Conservation (phyloP, 2,797 vertebrate species). For the Sebastes iracundus region DNA sequence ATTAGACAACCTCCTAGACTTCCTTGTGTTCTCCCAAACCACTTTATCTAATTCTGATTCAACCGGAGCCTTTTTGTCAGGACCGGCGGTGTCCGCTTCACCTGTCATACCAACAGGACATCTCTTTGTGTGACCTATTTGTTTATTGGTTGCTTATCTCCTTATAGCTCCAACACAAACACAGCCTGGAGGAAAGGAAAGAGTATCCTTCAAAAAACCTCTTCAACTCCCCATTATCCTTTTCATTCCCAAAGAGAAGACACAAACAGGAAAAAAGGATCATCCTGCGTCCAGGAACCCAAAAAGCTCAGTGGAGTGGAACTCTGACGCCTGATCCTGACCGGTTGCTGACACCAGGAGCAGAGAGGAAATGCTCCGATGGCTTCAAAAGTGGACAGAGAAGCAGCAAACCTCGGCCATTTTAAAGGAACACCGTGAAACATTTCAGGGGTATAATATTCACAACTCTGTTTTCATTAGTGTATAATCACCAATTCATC, state of each 20-base stretch:
- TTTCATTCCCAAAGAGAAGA: slow-evolving; percentile 40
- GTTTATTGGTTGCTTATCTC: slow-evolving; percentile 72
- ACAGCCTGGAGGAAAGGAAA: slow-evolving; percentile 19
- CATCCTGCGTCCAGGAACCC: slow-evolving; percentile 38
- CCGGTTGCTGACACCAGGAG: slow-evolving; percentile 12
- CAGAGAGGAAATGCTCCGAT: slow-evolving; percentile 21
- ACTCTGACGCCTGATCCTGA: slow-evolving; percentile 47
- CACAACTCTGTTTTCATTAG: too few relatives aligned
- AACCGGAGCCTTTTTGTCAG: slow-evolving; percentile 40
- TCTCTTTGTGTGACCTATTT: slow-evolving; percentile 67
- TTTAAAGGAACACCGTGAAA: background rate
- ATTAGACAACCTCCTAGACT: slow-evolving; percentile 36
- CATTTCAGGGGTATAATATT: too few relatives aligned
- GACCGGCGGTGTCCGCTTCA: slow-evolving; percentile 28
- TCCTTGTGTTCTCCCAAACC: slow-evolving; percentile 35
- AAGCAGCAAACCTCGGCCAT: background rate
- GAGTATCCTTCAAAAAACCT: slow-evolving; percentile 41
- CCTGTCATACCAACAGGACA: slow-evolving; percentile 53
- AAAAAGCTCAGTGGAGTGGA: slow-evolving; percentile 40
- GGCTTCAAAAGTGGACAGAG: slow-evolving; percentile 9
- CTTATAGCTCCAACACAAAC: slow-evolving; percentile 50
- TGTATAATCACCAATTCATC: too few relatives aligned
- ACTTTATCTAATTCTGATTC: slow-evolving; percentile 43
- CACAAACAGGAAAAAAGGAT: slow-evolving; percentile 59
- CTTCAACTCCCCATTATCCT: slow-evolving; percentile 57